These are phyloP conservation scores for Pleuronectes platessa DNA, from an alignment of 2,113 vertebrate genomes.

Conservation along the genomic window DNA sequence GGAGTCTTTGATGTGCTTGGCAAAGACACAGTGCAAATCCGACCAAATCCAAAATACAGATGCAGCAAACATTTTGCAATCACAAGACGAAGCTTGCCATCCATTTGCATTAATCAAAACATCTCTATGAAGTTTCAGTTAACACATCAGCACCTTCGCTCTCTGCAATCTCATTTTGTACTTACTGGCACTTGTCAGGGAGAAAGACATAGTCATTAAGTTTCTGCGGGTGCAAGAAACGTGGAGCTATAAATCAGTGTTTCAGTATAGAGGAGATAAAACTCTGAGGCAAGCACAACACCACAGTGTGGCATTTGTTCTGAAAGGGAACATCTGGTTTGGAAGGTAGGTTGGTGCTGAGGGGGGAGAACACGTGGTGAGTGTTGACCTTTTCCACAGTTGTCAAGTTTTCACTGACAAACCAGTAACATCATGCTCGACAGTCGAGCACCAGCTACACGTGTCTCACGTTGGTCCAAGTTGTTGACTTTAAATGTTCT, in stretches of 20 bases:
- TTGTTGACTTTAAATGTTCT: conserved; percentile 26
- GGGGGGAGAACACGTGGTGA: neutral
- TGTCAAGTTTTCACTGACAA: neutral
- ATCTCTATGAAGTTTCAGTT: conserved; percentile 44
- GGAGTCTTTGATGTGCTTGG: conserved; percentile 63
- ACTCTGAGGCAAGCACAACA: neutral
- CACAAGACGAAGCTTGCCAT: conserved; percentile 75
- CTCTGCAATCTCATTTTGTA: conserved; percentile 33
- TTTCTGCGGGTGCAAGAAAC: conserved; percentile 52
- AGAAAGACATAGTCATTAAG: conserved; percentile 61
- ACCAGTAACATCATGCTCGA: neutral
- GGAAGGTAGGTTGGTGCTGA: neutral
- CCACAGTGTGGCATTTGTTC: conserved; percentile 17
- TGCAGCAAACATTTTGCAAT: conserved; percentile 53
- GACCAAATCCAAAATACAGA: conserved; percentile 43
- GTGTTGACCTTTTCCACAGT: conserved; percentile 21
- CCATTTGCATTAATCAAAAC: conserved; percentile 49
- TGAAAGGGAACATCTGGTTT: conserved; percentile 52
- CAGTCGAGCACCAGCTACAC: neutral
- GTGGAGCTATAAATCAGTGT: conserved; percentile 46
- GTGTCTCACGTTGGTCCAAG: neutral
- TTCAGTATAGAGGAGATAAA: neutral
- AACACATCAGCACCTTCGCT: conserved; percentile 38
- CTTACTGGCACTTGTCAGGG: conserved; percentile 45
- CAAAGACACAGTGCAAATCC: conserved; percentile 54